Evolutionary conservation across 2,113 vertebrate species (phyloP), one percentile per base, ranked within the genome.

Genomic region (Bufo gargarizans): DNA sequence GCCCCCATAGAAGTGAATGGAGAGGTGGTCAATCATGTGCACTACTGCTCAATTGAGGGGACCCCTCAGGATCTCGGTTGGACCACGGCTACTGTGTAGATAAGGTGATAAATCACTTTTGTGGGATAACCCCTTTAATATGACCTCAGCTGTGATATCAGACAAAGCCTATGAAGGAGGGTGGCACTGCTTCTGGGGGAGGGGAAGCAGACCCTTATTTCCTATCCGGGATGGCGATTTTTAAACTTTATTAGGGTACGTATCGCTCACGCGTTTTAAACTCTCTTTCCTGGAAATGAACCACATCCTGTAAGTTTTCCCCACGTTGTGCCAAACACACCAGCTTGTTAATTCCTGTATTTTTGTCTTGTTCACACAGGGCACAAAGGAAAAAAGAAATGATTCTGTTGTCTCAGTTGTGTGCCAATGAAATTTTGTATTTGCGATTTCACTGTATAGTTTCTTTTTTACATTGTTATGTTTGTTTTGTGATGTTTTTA

Each of bases 371-470:
- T 79, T 14, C 2, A 33, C 3, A 79, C 55, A 43, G 9, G 85
- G 76, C 19, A 61, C 22, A 8, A 65, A 61, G 58, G n/a, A 33
- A 43, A 45, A 20, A 77, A 63, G 6, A 33, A 69, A 79, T 33
- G 67, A 78, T 71, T 33, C 65, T 83, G 47, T 59, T 87, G 59
- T 69, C 69, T n/a, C 59, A 16, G 56, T 84, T 77, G 74, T 84
- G 87, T 89, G 87, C 87, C 87, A 89, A 88, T 78, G 53, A 83
- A 33, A 16, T 43, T 55, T 88, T 84, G 87, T 89, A 84, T 84
- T 82, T 82, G 63, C 67, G 33, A 58, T 65, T 61, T 84, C 5
- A 55, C 50, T 89, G 72, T 84, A 77, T 49, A 19, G 20, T 50
- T 87, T 69, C 33, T 55, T 88, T 6, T 6, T 49, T 12, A 43